Base-by-base conservation (phyloP, 30 jellyfish, hydroid and myxozoan species). In the Hydractinia echinata region DNA sequence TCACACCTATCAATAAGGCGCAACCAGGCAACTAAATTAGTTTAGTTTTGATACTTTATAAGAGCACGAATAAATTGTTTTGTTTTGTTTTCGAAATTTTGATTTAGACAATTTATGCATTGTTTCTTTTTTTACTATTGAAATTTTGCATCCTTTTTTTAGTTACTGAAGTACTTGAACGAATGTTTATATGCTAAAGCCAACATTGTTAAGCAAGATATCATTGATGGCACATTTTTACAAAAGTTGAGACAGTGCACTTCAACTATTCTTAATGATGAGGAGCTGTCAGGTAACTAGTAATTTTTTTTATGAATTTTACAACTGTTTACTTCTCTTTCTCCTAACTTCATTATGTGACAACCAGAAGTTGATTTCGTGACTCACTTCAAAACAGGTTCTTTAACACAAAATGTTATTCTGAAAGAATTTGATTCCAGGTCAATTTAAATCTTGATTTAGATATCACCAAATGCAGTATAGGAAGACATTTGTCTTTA, bases 111-210 rank as follows among this genome's bases (percentile, higher is more conserved):
- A n/a, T 18, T n/a, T 39, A 68, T 44, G 14, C 3, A 68, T 11
- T n/a, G 79, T 44, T 68, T 10, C 16, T n/a, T 20, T 1, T 15
- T 15, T 68, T 18, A 11, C 10, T 72, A 7, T 8, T 30, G 44
- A 30, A 30, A 30, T 30, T 30, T 10, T 9, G n/a, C n/a, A 72
- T n/a, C n/a, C 49, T 7, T 9, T 86, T 73, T 86, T 81, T 39
- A 71, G 94, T 49, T 84, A 77, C 80, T 54, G 76, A 53, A 82
- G 64, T 53, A 67, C 84, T 55, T 79, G 64, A 79, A 72, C 62
- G 85, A 77, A 62, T 53, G 94, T 87, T 44, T 58, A 44, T 64
- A 62, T 54, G 54, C 21, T 3, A n/a, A 77, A 18, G 76, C 78
- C n/a, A 77, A 77, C 6, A 77, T 77, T 8, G 21, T 79, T 52